Percentiles rank a stretch among this genome's conserved stretches.
Conservation (phyloP, 2,113 vertebrate species). For the Mystacornis crossleyi region DNA sequence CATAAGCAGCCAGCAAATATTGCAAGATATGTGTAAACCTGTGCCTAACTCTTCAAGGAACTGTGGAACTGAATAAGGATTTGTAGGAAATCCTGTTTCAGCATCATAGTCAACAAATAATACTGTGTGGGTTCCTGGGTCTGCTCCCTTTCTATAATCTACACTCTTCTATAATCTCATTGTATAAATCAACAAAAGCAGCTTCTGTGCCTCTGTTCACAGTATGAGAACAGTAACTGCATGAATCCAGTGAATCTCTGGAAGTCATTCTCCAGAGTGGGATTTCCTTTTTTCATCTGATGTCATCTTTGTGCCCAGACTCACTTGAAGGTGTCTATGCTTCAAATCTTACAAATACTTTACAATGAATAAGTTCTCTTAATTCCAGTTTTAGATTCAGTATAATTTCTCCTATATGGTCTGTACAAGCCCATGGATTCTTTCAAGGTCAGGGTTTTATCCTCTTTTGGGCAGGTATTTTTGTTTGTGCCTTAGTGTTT, state of each 20-base stretch:
- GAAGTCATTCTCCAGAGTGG: not conserved
- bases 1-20: not conserved
- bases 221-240: not conserved
- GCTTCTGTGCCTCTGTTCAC: not conserved
- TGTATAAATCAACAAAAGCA: not conserved
- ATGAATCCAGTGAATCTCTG: not conserved
- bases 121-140: not conserved
- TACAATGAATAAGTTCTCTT: not conserved
- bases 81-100: not conserved
- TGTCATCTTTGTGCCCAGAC: not conserved
- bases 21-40: not conserved
- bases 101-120: not conserved
- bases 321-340: not conserved
- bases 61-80: not conserved
- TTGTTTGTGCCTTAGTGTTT: not conserved
- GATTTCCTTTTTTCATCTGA: not conserved
- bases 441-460: not conserved
- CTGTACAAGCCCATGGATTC: not conserved
- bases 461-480: accelerated
- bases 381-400: not conserved
- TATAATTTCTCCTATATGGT: not conserved
- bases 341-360: not conserved
- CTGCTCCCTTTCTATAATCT: not conserved
- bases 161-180: not conserved
- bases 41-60: not conserved